Conservation (phyloP, 2,113 vertebrate species). For the Ellobius talpinus region DNA sequence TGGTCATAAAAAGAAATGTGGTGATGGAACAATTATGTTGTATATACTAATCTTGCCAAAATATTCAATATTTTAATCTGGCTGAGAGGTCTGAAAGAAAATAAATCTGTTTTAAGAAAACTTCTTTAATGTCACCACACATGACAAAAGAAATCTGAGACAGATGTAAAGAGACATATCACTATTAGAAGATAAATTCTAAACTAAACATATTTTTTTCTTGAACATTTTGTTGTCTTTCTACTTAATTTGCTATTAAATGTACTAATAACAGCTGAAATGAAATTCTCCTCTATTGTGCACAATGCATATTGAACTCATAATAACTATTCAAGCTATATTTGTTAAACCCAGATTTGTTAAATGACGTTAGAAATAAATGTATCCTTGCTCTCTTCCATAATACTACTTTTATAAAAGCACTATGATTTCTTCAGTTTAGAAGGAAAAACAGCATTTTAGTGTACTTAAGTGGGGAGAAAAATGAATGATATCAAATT, state of each 20-base stretch:
- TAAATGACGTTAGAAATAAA: constrained; percentile 14
- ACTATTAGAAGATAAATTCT: background rate
- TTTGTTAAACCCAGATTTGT: background rate
- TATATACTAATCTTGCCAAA: background rate
- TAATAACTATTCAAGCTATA: background rate
- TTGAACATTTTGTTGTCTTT: background rate
- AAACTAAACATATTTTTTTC: background rate
- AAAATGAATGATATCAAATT: constrained; percentile 33
- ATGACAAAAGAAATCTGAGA: background rate
- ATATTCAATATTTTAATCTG: background rate
- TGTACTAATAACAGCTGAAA: background rate
- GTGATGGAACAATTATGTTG: background rate
- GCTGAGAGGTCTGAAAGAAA: background rate
- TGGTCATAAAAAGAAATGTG: background rate
- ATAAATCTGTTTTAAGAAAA: background rate
- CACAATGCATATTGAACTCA: background rate
- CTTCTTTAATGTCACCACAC: background rate
- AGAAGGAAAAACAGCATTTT: constrained; percentile 30
- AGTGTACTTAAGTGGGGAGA: background rate
- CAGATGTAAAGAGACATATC: background rate
- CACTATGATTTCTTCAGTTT: constrained; percentile 45
- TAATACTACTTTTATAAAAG: background rate
- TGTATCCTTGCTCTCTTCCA: background rate
- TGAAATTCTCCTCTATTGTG: background rate
- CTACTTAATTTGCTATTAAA: background rate